Conservation (phyloP, 2,888 invertebrate genomes). For the Drosophila rubida region DNA sequence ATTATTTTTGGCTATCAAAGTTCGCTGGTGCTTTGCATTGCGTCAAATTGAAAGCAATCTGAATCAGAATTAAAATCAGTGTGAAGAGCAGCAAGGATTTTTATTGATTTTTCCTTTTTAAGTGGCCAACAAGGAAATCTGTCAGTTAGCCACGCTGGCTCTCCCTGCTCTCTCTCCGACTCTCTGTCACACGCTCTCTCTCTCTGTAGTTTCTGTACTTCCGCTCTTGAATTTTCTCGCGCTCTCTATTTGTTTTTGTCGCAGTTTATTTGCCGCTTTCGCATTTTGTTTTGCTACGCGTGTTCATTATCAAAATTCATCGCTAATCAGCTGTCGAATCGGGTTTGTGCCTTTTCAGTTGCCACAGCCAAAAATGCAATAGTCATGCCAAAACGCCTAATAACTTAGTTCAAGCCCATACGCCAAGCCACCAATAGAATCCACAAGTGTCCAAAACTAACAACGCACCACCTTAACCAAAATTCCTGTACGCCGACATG, state of each 20-base stretch:
- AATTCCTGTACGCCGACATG: constrained; percentile 69
- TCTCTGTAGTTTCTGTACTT: constrained; percentile 15
- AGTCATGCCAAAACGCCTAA: constrained; percentile 31
- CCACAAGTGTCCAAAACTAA: constrained; percentile 45
- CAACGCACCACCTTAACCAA: constrained; percentile 33
- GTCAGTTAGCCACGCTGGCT: constrained; percentile 34
- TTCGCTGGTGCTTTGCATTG: background rate
- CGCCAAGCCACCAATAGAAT: constrained; percentile 18
- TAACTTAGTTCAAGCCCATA: constrained; percentile 12
- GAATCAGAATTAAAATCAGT: constrained; percentile 9
- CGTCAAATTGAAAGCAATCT: background rate
- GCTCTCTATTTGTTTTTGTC: constrained; percentile 16
- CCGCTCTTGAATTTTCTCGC: background rate
- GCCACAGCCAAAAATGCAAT: constrained; percentile 22
- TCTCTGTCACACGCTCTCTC: constrained; percentile 23
- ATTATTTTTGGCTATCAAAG: too few species aligned
- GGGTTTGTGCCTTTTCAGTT: constrained; percentile 43
- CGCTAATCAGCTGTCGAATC: constrained; percentile 34
- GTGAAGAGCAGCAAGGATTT: constrained; percentile 35
- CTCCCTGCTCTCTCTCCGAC: constrained; percentile 25
- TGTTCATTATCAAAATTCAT: constrained; percentile 37
- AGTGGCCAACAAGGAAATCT: constrained; percentile 62
- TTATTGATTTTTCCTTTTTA: constrained; percentile 73
- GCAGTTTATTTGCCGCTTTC: constrained; percentile 22
- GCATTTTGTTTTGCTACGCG: constrained; percentile 66